Conservation (phyloP, 2,888 invertebrate genomes). For the Drosophila acutilabella region DNA sequence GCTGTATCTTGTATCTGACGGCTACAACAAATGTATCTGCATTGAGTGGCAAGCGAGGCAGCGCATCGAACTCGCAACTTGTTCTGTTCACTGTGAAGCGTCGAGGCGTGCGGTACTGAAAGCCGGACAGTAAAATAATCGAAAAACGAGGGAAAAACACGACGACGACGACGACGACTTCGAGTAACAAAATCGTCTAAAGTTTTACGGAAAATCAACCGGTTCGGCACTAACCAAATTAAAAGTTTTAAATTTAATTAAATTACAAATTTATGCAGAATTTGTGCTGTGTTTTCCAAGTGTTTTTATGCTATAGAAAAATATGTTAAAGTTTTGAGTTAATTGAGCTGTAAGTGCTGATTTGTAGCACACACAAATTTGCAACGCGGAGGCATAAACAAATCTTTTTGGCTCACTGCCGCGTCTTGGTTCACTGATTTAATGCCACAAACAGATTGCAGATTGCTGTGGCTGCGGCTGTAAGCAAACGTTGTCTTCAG, state of each 20-base stretch:
- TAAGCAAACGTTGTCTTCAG: constrained; percentile 6
- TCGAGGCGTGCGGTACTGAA: constrained; percentile 65
- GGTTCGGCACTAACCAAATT: constrained; percentile 14
- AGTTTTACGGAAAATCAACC: constrained; percentile 5
- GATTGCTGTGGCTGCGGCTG: constrained; percentile 50
- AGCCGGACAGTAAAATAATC: constrained; percentile 52
- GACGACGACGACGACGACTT: constrained; percentile 2
- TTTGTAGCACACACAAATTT: constrained; percentile 68
- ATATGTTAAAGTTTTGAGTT: constrained; percentile 38
- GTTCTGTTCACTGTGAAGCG: constrained; percentile 65
- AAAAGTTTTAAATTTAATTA: too few species aligned
- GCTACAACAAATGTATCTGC: constrained; percentile 17
- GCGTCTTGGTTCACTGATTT: constrained; percentile 81
- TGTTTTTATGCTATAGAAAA: constrained; percentile 7
- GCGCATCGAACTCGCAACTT: constrained; percentile 62
- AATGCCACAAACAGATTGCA: constrained; percentile 81
- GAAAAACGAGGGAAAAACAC: constrained; percentile 6
- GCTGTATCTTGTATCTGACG: background rate
- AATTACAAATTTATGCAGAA: background rate
- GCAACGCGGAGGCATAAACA: constrained; percentile 72
- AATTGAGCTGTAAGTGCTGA: constrained; percentile 75
- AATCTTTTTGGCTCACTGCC: constrained; percentile 65
- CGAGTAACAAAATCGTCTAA: constrained; percentile 1
- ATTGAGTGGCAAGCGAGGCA: constrained; percentile 50
- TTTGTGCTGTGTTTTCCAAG: constrained; percentile 20